Conservation (phyloP, 2,113 vertebrate species). For the Eurystomus gularis region DNA sequence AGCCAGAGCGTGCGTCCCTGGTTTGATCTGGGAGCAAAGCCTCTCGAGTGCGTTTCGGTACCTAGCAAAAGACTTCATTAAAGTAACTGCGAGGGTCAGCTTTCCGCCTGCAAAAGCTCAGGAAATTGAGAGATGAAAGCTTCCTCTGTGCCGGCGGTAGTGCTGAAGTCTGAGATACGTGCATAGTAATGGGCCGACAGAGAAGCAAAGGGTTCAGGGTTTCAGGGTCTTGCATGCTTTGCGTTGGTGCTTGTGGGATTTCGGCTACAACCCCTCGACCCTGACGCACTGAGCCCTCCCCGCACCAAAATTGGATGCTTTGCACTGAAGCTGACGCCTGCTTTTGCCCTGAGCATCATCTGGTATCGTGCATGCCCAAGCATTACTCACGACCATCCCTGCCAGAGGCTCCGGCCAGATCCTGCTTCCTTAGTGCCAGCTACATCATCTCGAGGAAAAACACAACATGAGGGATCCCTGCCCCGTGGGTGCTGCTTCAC, state of each 20-base stretch:
- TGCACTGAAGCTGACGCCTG: not conserved
- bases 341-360: not conserved
- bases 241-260: rapidly evolving
- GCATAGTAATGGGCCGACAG: not conserved
- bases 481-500: no score
- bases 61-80: not conserved
- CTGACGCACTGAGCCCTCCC: rapidly evolving
- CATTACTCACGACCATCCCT: not conserved
- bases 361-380: not conserved
- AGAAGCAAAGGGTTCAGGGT: not conserved
- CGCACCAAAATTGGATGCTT: rapidly evolving
- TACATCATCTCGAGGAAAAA: not conserved
- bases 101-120: not conserved
- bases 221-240: rapidly evolving
- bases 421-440: not conserved
- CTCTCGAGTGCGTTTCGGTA: not conserved
- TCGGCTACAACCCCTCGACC: not conserved
- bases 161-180: not conserved
- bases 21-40: not conserved
- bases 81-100: not conserved
- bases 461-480: not conserved
- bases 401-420: not conserved
- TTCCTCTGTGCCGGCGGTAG: not conserved
- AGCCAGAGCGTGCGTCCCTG: not conserved
- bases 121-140: not conserved